Evolutionary conservation across 2,797 vertebrate genomes (phyloP).

Genomic region (Oryzias dopingdopingensis): DNA sequence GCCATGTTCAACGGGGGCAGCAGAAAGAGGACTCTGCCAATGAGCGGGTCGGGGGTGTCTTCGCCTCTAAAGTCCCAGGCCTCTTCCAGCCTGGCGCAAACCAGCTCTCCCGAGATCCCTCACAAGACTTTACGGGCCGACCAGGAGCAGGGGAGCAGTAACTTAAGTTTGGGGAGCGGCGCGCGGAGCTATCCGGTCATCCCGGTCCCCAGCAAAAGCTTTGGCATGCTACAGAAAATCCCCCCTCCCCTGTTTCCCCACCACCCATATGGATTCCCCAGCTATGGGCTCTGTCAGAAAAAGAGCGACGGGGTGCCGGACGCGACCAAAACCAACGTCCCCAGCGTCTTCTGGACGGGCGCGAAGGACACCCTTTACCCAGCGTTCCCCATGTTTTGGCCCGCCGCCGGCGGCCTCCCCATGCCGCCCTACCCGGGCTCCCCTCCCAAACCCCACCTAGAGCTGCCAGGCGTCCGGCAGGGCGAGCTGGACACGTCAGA

Average conservation of each 20-base stretch:
- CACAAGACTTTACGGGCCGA: conserved; percentile 77
- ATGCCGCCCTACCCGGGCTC: conserved; percentile 85
- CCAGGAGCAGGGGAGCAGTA: conserved; percentile 64
- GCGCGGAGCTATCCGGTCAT: conserved; percentile 91
- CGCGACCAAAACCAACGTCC: conserved; percentile 66
- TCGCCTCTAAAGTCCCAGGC: conserved; percentile 69
- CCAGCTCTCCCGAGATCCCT: conserved; percentile 68
- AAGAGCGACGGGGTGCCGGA: conserved; percentile 83
- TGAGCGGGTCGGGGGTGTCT: conserved; percentile 72
- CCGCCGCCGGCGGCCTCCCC: conserved; percentile 85
- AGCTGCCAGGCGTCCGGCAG: conserved; percentile 69
- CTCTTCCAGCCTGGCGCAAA: conserved; percentile 62
- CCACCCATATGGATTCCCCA: conserved; percentile 89
- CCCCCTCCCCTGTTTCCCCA: conserved; percentile 93
- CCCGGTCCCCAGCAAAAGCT: conserved; percentile 93
- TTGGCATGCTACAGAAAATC: conserved; percentile 91
- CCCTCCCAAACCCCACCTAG: conserved; percentile 80
- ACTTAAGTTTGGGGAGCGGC: conserved; percentile 61
- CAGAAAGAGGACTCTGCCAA: conserved; percentile 89
- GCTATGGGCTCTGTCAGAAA: conserved; percentile 91
- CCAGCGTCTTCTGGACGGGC: conserved; percentile 87
- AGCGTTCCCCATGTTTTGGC: conserved; percentile 93
- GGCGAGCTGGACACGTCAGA: conserved; percentile 72
- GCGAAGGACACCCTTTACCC: conserved; percentile 86
- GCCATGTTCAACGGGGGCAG: conserved; percentile 97